Evolutionary conservation across 1,140 invertebrate genomes (phyloP).

Genomic region (Achatina immaculata): DNA sequence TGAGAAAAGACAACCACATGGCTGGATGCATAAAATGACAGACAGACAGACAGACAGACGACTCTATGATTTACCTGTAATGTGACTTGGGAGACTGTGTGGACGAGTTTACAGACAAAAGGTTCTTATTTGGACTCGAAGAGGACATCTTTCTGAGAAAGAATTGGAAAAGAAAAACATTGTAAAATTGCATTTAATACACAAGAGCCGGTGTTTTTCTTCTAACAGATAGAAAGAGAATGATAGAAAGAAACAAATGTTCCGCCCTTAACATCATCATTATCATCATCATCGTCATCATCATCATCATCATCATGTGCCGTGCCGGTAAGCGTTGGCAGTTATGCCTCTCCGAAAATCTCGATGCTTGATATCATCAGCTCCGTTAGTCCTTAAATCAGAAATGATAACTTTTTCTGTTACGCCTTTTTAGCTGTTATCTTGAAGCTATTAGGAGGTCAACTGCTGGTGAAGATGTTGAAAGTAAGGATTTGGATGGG

Average conservation of each 20-base stretch:
- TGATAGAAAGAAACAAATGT: neutral
- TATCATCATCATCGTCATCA: neutral
- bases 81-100: conserved; percentile 21
- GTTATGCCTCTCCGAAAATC: too few species aligned
- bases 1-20: neutral
- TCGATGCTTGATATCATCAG: neutral
- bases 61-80: conserved; percentile 12
- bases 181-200: neutral
- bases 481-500: too few species aligned
- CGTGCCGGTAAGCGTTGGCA: too few species aligned
- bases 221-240: neutral
- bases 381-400: neutral
- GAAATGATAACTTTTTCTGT: neutral
- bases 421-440: too few species aligned
- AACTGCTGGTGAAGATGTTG: too few species aligned
- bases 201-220: neutral
- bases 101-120: conserved; percentile 1
- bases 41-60: neutral
- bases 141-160: conserved; percentile 11
- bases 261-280: neutral
- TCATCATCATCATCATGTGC: too few species aligned
- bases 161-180: neutral
- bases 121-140: conserved; percentile 14
- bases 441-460: too few species aligned
- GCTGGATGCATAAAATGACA: too few species aligned